Conservation (phyloP, 2,113 vertebrate genomes). For the Gadus macrocephalus region DNA sequence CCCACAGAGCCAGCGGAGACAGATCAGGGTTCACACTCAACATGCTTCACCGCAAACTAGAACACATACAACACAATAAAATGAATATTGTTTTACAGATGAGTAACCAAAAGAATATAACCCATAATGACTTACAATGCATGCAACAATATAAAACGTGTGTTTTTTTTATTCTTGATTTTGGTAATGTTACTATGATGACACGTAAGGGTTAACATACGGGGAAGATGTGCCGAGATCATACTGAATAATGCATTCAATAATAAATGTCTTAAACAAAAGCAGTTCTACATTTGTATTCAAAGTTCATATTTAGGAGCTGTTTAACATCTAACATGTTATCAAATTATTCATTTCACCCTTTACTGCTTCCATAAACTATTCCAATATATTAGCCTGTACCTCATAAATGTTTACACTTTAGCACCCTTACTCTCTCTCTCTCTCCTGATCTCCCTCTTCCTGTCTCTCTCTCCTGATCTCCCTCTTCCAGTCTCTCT, state of each 20-base stretch:
- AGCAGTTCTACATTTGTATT: conserved; percentile 68
- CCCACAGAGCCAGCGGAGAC: conserved; percentile 9
- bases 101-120: background rate
- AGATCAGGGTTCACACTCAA: background rate
- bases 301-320: conserved; percentile 65
- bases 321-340: conserved; percentile 69
- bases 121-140: background rate
- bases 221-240: conserved; percentile 17
- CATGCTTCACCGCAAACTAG: background rate
- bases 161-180: background rate
- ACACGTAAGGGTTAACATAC: conserved; percentile 18
- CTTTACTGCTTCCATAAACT: conserved; percentile 78
- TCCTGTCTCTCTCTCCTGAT: conserved; percentile 2
- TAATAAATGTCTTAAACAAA: conserved; percentile 34
- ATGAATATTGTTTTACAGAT: no score
- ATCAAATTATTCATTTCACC: conserved; percentile 72
- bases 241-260: conserved; percentile 43
- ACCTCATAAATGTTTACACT: conserved; percentile 67
- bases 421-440: conserved; percentile 34
- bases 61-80: no score
- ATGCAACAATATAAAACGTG: background rate
- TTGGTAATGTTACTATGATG: background rate
- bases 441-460: conserved; percentile 3
- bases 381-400: conserved; percentile 71
- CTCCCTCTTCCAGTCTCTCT: conserved; percentile 5